Evolutionary conservation across 2,797 vertebrate genomes (phyloP), one percentile per base, ranked within the genome.

Genomic region (Monodelphis domestica): DNA sequence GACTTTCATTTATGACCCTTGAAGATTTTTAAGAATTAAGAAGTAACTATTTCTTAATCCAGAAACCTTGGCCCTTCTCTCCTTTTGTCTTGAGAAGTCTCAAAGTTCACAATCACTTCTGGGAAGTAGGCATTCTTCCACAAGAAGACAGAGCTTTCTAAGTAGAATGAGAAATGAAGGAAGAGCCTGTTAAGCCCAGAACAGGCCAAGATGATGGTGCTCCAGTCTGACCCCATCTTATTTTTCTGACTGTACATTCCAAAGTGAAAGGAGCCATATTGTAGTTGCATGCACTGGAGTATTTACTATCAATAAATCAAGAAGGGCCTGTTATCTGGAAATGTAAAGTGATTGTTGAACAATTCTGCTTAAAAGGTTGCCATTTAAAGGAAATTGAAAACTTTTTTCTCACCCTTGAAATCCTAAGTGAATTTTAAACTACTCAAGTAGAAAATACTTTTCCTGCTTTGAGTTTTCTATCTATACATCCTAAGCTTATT

Each of bases 61-160:
- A 7, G 63, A 53, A 54, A 92, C 91, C 91, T 89, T 93, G 63
- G 4, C 78, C 1, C 4, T 12, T 88, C 54, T 92, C 45, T 30
- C 53, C 45, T 21, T 89, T 45, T 88, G 15, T 88, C 88, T 91
- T 26, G 9, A 84, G 70, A 84, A 84, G 38, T 10, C 12, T 50
- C 17, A 55, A 21, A 53, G n/a, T 91, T 90, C 89, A 78, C 84
- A 95, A n/a, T 59, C 57, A 55, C 88, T 91, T 45, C 38, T 93
- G 51, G 57, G 91, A 90, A 95, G 54, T n/a, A 12, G 53, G 21
- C 0, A 93, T 95, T 91, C 89, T 87, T 50, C 70, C 55, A n/a
- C 29, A 45, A 63, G 38, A 51, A 54, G 92, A 45, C 28, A 88
- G 38, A 93, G n/a, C 11, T 89, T 96, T 93, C 88, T 94, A 92